Base-by-base conservation (phyloP, 2,888 invertebrate species). In the Helleia helle region DNA sequence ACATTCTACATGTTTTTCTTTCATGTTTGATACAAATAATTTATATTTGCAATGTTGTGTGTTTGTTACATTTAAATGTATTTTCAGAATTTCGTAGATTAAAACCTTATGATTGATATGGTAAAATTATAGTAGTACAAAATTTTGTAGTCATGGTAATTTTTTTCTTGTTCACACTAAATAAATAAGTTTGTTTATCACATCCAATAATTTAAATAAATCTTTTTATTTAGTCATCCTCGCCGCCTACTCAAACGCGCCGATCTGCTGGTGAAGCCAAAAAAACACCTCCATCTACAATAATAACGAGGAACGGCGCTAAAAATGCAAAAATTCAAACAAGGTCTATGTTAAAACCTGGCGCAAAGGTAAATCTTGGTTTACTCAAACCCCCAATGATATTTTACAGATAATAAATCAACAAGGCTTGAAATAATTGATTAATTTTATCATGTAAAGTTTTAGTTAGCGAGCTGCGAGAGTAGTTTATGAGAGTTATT, bases 241-340 rank as follows among this genome's bases (percentile, higher is more conserved):
- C 71, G 36, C 65, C 68, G 27, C 56, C 63, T 29, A 68, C 64
- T 26, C 52, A 59, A 11, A 65, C 71, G 12, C 68, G 71, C 38
- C 67, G 73, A 2, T 65, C 68, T 25, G 68, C 67, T 24, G 79
- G 79, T 12, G 62, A 51, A 40, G 77, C 68, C 49, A 83, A 76
- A 50, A 61, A 58, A 36, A 70, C 74, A 14, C 67, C 73, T n/a
- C 54, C 71, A n/a, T 67, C 80, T n/a, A 74, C 47, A 39, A 83
- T 89, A 47, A 75, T 88, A 13, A 89, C 89, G 41, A 80, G 89
- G 58, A 87, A 88, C 62, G 86, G 86, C 41, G 88, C 88, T 42
- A 87, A 88, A 50, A 88, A 88, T 64, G 86, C 89, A 40, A 89
- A 89, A 72, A 88, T 89, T 38, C 89, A 89, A 63, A 89, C 89